These are phyloP conservation scores for Polyommatus iphigenia DNA, from an alignment of 2,888 invertebrate genomes.

Conservation along the genomic window DNA sequence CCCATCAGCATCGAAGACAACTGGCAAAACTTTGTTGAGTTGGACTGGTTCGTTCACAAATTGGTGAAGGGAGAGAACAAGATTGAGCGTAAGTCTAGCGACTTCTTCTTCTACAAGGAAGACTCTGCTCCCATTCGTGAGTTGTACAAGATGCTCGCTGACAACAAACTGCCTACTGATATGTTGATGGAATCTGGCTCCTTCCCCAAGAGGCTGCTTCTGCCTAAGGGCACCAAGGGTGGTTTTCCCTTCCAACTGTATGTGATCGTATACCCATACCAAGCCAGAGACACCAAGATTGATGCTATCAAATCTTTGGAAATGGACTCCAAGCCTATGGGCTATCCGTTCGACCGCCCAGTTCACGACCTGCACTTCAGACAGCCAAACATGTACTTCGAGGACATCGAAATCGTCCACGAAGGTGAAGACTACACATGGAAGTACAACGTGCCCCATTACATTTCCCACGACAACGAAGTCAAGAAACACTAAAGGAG, in stretches of 20 bases:
- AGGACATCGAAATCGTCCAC: conserved; percentile 80
- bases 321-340: conserved; percentile 75
- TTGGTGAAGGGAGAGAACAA: conserved; percentile 82
- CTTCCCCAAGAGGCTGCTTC: conserved; percentile 84
- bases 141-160: conserved; percentile 79
- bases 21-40: conserved; percentile 80
- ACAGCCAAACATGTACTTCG: conserved; percentile 81
- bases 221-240: conserved; percentile 85
- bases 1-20: conserved; percentile 75
- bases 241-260: conserved; percentile 85
- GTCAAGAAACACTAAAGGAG: conserved; percentile 51
- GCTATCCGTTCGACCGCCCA: conserved; percentile 81
- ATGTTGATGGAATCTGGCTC: conserved; percentile 78
- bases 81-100: conserved; percentile 82
- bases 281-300: conserved; percentile 56
- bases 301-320: conserved; percentile 53
- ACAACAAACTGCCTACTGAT: conserved; percentile 74
- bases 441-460: conserved; percentile 52
- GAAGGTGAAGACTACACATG: conserved; percentile 61
- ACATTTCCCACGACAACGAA: conserved; percentile 46
- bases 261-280: conserved; percentile 81
- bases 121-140: conserved; percentile 82
- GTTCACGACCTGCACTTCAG: conserved; percentile 65
- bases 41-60: conserved; percentile 81
- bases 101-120: conserved; percentile 81